Base-by-base conservation (phyloP, 1,140 invertebrate genomes). In the Magallana ariakensis region DNA sequence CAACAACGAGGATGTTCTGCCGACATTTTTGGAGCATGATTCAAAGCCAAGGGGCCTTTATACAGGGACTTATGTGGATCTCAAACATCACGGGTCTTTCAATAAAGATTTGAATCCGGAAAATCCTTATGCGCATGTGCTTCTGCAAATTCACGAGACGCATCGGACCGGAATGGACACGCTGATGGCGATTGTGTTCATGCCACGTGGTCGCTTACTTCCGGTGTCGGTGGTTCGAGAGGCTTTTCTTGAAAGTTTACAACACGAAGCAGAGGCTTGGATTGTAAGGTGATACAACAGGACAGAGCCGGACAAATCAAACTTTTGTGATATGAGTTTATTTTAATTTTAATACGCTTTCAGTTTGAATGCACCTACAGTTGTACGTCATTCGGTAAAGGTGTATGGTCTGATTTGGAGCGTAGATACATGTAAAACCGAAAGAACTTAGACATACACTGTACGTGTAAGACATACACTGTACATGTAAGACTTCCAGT, bases 151-250 rank as follows among this genome's bases (percentile, higher is more conserved):
- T 11, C 66, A 75, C 22, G 66, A 75, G 66, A 75, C 66, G 66
- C 66, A 75, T 26, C 22, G 66, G 19, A 75, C 66, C 22, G 66
- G 66, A 33, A 11, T 75, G 66, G 66, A 75, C 3, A 75, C 66
- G 15, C 22, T 75, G 66, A 1, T 75, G 10, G 66, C 19, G 10
- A 75, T 75, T 4, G 66, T 75, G 26, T 13, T 75, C 7, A 75
- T 75, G 66, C 66, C 66, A 13, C 66, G 19, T 75, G 66, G 66
- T 11, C 66, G 33, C 33, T 75, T 26, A 75, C 66, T 75, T 75
- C 66, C 66, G 66, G 66, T 75, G 10, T 75, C 66, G 10, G 10
- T 75, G 4, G 66, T 75, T 26, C 19, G 66, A 13, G 22, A 75
- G 33, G 66, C 66, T 10, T 75, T 75, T 26, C 66, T 75, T 2